Evolutionary conservation across 2,113 vertebrate species (phyloP).

Genomic region (Perccottus glenii): DNA sequence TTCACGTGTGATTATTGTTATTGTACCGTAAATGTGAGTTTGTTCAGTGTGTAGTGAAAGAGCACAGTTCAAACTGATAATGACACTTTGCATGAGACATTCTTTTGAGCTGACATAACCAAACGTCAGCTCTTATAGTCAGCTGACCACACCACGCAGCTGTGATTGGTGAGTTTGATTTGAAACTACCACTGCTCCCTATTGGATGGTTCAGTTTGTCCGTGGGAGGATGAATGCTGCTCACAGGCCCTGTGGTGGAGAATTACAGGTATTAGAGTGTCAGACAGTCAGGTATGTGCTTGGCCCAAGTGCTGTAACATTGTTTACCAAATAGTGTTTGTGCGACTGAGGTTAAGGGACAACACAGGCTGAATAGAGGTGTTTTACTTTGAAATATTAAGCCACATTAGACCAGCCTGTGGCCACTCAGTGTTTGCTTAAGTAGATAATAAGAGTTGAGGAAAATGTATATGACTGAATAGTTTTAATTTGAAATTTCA

Average conservation of each 20-base stretch:
- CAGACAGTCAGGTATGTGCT: constrained; percentile 41
- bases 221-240: background rate
- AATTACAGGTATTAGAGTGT: constrained; percentile 48
- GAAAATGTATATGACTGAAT: no score
- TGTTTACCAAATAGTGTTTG: background rate
- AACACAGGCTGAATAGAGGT: no score
- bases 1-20: no score
- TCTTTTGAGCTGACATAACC: background rate
- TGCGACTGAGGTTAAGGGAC: background rate
- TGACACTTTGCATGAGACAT: background rate
- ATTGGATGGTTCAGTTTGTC: constrained; percentile 9
- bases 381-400: no score
- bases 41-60: background rate
- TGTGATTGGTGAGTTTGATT: constrained; percentile 21
- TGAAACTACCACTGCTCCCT: background rate
- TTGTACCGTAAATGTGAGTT: no score
- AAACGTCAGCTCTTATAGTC: background rate
- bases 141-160: background rate
- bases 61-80: background rate
- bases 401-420: no score
- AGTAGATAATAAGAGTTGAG: no score
- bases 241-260: constrained; percentile 6
- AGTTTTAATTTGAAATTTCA: no score
- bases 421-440: no score
- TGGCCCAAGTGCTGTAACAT: background rate